Conservation (phyloP, 2,113 vertebrate species). For the Microtus oregoni region DNA sequence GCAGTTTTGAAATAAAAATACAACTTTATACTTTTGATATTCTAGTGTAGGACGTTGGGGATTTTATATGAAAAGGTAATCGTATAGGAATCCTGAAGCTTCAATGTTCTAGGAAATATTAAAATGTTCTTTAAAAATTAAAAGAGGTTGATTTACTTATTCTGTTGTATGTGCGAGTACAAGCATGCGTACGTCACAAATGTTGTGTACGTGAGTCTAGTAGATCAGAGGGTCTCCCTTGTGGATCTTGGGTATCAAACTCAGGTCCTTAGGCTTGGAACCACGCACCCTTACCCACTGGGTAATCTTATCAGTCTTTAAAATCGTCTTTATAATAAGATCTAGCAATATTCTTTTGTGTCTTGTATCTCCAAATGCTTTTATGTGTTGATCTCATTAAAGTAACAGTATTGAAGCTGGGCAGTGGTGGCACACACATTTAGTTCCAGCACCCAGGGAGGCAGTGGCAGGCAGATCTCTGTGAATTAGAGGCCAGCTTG, state of each 20-base stretch:
- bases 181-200: not conserved
- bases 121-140: slow-evolving; percentile 60
- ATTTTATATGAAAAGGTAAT: not conserved
- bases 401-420: too few species aligned
- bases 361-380: slow-evolving; percentile 24
- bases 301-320: not conserved
- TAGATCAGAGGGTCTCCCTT: not conserved
- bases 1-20: slow-evolving; percentile 46
- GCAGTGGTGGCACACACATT: too few species aligned
- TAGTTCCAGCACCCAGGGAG: too few species aligned
- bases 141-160: not conserved
- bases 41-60: not conserved
- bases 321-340: slow-evolving; percentile 7
- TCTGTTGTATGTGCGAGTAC: not conserved
- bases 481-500: too few species aligned
- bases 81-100: slow-evolving; percentile 16
- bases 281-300: not conserved
- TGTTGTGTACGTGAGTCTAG: not conserved
- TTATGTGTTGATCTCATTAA: not conserved
- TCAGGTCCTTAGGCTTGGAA: not conserved
- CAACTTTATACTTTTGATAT: slow-evolving; percentile 14
- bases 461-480: too few species aligned
- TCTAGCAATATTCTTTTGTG: slow-evolving; percentile 38
- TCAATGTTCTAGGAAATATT: slow-evolving; percentile 38
- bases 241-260: not conserved